Percentiles rank a stretch among this genome's conserved stretches.
Evolutionary conservation across 2,797 vertebrate species (phyloP).

Genomic region (Tragelaphus oryx): DNA sequence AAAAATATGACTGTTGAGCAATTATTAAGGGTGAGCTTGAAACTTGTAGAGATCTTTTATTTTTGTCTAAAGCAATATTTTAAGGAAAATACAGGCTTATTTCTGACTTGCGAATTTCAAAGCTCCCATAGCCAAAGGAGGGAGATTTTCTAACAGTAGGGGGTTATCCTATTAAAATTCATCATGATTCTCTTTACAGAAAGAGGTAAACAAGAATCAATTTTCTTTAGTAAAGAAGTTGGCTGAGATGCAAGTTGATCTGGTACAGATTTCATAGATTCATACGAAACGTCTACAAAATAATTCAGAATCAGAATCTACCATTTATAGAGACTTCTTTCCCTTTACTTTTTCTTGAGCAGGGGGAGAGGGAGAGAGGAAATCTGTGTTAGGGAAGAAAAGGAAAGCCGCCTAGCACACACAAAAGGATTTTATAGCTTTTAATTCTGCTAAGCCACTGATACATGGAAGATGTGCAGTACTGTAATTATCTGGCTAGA

Average conservation of each 20-base stretch:
- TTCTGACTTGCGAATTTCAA: conserved; percentile 77
- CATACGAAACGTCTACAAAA: conserved; percentile 40
- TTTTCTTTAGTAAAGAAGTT: conserved; percentile 74
- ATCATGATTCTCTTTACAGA: conserved; percentile 65
- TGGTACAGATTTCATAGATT: conserved; percentile 51
- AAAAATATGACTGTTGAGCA: conserved; percentile 33
- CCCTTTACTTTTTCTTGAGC: background rate
- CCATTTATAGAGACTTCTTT: conserved; percentile 32
- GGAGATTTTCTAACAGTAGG: conserved; percentile 73
- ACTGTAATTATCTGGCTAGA: conserved; percentile 56
- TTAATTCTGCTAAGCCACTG: conserved; percentile 59
- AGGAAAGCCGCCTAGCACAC: conserved; percentile 1
- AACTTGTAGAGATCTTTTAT: conserved; percentile 59
- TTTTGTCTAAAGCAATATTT: conserved; percentile 39
- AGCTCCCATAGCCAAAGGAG: conserved; percentile 68
- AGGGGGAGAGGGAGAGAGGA: background rate
- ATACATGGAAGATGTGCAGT: conserved; percentile 51
- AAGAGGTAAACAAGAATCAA: conserved; percentile 76
- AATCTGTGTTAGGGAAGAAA: conserved; percentile 36
- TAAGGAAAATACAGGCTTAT: conserved; percentile 59
- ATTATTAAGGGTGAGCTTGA: conserved; percentile 64
- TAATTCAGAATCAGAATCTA: conserved; percentile 52
- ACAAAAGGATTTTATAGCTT: conserved; percentile 56
- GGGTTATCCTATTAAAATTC: conserved; percentile 77
- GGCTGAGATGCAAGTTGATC: conserved; percentile 64